Evolutionary conservation across 2,113 vertebrate genomes (phyloP).

Genomic region (Saccopteryx bilineata): DNA sequence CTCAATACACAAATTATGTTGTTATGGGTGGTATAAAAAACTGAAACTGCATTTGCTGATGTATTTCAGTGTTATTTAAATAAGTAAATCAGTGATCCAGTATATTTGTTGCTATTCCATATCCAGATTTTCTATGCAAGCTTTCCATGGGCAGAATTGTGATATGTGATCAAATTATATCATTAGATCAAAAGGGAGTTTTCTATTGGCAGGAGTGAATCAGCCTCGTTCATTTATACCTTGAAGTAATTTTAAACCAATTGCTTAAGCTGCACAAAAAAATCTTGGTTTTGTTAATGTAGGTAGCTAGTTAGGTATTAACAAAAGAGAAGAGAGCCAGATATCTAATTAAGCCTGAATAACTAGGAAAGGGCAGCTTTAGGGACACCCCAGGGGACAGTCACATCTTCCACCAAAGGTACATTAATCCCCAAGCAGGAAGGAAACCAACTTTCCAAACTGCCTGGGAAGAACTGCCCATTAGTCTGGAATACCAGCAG

Average conservation of each 20-base stretch:
- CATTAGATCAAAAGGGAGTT: conserved; percentile 15
- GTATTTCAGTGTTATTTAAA: not conserved
- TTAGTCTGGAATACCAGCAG: too few relatives aligned
- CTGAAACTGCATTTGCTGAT: not conserved
- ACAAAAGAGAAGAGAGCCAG: not conserved
- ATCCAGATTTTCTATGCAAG: not conserved
- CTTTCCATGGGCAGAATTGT: not conserved
- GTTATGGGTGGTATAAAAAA: not conserved
- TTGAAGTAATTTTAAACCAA: conserved; percentile 21
- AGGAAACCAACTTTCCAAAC: not conserved
- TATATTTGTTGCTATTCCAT: not conserved
- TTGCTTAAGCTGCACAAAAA: not conserved
- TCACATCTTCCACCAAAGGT: not conserved
- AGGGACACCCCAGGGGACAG: not conserved
- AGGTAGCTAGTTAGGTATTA: not conserved
- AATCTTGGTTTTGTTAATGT: not conserved
- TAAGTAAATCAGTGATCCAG: conserved; percentile 8
- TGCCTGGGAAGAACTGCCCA: too few relatives aligned
- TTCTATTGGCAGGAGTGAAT: not conserved
- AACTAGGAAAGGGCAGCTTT: not conserved
- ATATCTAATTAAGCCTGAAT: not conserved
- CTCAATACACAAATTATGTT: not conserved
- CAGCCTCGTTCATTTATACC: not conserved
- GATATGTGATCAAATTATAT: not conserved
- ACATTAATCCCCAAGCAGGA: not conserved